Percentiles rank a stretch among this genome's conserved stretches.
phyloP scores from a whole-genome alignment of 53 echinoderm and acorn worm genomes.

The Paelopatides confundens region DNA sequence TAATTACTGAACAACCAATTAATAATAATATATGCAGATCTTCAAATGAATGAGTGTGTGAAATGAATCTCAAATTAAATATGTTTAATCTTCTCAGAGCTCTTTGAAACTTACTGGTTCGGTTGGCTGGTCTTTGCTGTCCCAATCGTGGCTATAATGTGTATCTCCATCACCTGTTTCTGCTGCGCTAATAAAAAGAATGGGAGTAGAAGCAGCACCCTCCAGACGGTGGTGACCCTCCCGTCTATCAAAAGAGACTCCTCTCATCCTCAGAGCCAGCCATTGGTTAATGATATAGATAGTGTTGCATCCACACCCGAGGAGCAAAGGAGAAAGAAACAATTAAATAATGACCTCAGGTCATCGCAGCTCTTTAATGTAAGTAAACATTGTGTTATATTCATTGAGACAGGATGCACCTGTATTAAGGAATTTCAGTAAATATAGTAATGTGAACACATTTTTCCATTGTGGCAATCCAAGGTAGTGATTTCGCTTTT shows the following conservation, averaged over 20 bases:
- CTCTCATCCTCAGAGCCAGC: background rate
- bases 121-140: constrained; percentile 40
- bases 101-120: constrained; percentile 13
- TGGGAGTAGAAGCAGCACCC: background rate
- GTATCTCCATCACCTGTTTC: constrained; percentile 9
- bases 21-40: no score
- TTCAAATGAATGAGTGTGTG: background rate
- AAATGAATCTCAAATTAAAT: background rate
- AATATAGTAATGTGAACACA: no score
- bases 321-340: constrained; percentile 5
- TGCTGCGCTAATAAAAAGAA: background rate
- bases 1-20: no score
- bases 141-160: background rate
- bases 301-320: constrained; percentile 35
- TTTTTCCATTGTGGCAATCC: no score
- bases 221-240: constrained; percentile 18
- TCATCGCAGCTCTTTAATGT: constrained; percentile 11
- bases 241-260: background rate
- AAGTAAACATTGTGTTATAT: background rate
- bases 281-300: constrained; percentile 18
- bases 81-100: background rate
- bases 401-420: no score
- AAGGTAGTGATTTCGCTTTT: no score
- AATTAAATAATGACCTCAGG: background rate
- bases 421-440: no score